These are phyloP conservation scores for Cyprinus carpio DNA, from an alignment of 2,113 vertebrate species.

Conservation along the genomic window DNA sequence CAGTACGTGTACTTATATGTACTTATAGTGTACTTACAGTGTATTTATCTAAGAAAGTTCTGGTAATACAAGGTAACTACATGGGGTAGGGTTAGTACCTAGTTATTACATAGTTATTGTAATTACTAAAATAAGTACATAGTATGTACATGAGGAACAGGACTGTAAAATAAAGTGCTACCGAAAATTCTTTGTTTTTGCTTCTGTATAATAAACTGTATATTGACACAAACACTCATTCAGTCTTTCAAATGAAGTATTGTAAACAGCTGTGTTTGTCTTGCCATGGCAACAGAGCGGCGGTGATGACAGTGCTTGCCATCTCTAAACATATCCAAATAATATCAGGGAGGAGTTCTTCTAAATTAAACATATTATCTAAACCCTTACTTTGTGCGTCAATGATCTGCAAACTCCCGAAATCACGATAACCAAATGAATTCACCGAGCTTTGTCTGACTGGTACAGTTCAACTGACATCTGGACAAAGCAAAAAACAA, in stretches of 20 bases:
- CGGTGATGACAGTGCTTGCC: conserved; percentile 25
- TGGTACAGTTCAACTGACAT: not conserved
- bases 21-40: no score
- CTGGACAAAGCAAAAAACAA: not conserved
- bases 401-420: conserved; percentile 26
- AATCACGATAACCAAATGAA: not conserved
- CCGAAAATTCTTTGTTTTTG: not conserved
- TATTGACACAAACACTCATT: not conserved
- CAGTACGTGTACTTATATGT: no score
- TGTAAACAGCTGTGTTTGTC: conserved; percentile 28
- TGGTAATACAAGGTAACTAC: no score
- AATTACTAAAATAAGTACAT: no score
- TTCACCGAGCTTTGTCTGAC: not conserved
- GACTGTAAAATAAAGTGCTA: no score
- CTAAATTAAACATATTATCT: conserved; percentile 37
- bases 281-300: conserved; percentile 39
- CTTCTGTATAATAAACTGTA: not conserved
- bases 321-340: conserved; percentile 37
- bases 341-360: conserved; percentile 33
- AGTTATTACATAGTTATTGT: no score
- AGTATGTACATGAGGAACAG: no score
- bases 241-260: conserved; percentile 5
- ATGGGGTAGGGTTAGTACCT: no score
- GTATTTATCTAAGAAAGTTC: no score
- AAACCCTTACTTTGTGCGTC: conserved; percentile 23